Conservation (phyloP, 2,888 invertebrate genomes). For the Parapristionchus giblindavisi region DNA sequence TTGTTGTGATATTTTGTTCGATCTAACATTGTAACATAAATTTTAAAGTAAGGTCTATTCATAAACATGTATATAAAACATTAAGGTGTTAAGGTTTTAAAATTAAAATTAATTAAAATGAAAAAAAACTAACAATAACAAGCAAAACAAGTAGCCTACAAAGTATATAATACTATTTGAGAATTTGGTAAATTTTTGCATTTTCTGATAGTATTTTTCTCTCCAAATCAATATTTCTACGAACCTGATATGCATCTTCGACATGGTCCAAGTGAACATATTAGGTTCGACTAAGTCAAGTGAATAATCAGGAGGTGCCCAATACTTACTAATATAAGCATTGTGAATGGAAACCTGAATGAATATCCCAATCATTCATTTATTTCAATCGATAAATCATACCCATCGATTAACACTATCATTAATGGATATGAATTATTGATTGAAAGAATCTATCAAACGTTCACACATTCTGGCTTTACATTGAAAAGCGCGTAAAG, state of each 20-base stretch:
- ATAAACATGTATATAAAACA: neutral
- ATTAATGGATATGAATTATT: too few relatives aligned
- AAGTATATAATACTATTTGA: too few relatives aligned
- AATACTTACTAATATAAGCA: slow-evolving; percentile 66
- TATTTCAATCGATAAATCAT: neutral
- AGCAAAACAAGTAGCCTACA: too few relatives aligned
- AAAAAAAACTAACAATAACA: too few relatives aligned
- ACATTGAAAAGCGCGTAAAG: too few relatives aligned
- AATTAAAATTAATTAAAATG: too few relatives aligned
- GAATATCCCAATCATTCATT: neutral
- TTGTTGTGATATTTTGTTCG: too few relatives aligned
- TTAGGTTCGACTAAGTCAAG: slow-evolving; percentile 66
- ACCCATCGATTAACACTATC: neutral
- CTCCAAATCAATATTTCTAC: neutral
- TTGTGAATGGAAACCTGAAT: slow-evolving; percentile 65
- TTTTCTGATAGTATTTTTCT: too few relatives aligned
- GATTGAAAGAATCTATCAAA: too few relatives aligned
- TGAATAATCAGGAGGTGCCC: slow-evolving; percentile 68
- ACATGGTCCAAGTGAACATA: slow-evolving; percentile 67
- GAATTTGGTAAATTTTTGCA: too few relatives aligned
- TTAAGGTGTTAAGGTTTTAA: too few relatives aligned
- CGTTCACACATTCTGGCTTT: too few relatives aligned
- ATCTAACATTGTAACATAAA: neutral
- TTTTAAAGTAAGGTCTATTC: neutral
- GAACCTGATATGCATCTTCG: slow-evolving; percentile 68